These are phyloP conservation scores for Drosophila tsacasi DNA, from an alignment of 1,140 invertebrate genomes.

Conservation along the genomic window DNA sequence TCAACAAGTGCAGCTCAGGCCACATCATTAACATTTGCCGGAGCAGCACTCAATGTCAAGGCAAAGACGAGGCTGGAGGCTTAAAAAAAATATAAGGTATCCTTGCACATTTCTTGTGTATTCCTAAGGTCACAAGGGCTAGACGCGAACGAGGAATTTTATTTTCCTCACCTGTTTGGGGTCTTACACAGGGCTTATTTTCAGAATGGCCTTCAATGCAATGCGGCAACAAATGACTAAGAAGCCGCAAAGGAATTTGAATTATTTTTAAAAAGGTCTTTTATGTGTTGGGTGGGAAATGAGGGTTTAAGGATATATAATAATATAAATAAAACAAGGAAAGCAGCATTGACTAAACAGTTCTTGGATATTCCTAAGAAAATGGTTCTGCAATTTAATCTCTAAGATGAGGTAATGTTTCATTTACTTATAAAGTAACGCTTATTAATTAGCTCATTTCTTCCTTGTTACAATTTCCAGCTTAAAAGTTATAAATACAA, in stretches of 20 bases:
- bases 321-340: too few relatives aligned
- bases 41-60: slow-evolving; percentile 62
- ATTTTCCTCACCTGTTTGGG: slow-evolving; percentile 12
- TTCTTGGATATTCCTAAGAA: not conserved
- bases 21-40: slow-evolving; percentile 75
- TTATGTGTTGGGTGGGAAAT: not conserved
- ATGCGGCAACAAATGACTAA: not conserved
- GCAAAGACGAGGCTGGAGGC: slow-evolving; percentile 32
- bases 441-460: not conserved
- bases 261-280: not conserved
- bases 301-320: not conserved
- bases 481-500: not conserved
- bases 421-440: not conserved
- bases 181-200: slow-evolving; percentile 10
- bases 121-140: slow-evolving; percentile 40
- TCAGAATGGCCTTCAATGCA: slow-evolving; percentile 6
- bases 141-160: slow-evolving; percentile 21
- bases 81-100: slow-evolving; percentile 11
- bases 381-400: not conserved
- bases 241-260: not conserved
- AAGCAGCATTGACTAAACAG: not conserved
- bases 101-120: slow-evolving; percentile 14
- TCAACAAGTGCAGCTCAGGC: slow-evolving; percentile 79
- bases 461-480: not conserved
- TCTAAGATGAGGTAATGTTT: not conserved